Evolutionary conservation across 2,888 invertebrate species (phyloP), one percentile per base, ranked within the genome.

Genomic region (Thera obeliscata): DNA sequence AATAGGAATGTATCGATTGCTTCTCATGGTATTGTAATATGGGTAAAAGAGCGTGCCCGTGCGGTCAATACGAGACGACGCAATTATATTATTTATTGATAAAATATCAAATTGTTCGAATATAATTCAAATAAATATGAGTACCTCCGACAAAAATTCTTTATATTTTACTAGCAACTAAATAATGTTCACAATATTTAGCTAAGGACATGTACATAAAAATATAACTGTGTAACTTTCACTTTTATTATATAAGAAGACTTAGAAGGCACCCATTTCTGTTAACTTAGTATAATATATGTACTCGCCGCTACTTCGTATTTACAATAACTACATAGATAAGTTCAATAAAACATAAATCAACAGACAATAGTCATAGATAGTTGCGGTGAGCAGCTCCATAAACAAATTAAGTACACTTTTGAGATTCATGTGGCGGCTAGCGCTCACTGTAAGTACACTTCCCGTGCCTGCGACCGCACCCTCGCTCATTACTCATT

Each of bases 351-450:
- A 56, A 36, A 35, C 7, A 55, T 6, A 58, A 64, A 46, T 57
- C 33, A 64, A 64, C 59, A 46, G 55, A 38, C 38, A 58, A 58
- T 46, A 54, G 64, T 55, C 59, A 22, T 5, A 56, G 2, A 22
- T 22, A 56, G 6, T 7, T 9, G 9, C 6, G 43, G 8, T 46
- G 43, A 46, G 43, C 43, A 46, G 43, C 7, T 35, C 38, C 12
- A 49, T 50, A 60, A 11, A 73, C 71, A 69, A 74, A 70, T 82
- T 87, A 88, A 88, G 87, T 87, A 87, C 87, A 83, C 74, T 76
- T 83, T 79, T 81, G 88, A 88, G 88, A 88, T 88, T 87, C 88
- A 67, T 74, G 64, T 61, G 71, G 74, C 76, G 70, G 67, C 7
- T 1, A 35, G 11, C 38, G 54, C 64, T 35, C 54, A 2, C 7